These are phyloP conservation scores for Hipposideros larvatus DNA, from an alignment of 2,797 vertebrate genomes.

Conservation along the genomic window DNA sequence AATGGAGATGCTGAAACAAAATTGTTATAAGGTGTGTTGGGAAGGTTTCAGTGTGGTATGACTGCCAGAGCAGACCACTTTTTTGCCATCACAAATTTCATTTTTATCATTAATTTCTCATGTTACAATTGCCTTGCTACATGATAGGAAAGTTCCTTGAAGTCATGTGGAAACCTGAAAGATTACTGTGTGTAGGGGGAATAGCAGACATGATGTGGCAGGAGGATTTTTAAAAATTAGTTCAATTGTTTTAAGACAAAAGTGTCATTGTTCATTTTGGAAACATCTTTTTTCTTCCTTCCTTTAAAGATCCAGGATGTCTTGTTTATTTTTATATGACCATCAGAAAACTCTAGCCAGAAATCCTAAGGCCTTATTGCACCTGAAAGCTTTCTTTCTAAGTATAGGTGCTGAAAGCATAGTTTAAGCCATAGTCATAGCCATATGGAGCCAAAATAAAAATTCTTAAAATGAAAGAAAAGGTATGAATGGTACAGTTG, in stretches of 20 bases:
- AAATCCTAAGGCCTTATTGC: slow-evolving; percentile 59
- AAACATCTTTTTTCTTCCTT: slow-evolving; percentile 52
- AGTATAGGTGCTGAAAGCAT: neutral
- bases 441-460: neutral
- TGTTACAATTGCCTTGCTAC: slow-evolving; percentile 28
- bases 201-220: neutral
- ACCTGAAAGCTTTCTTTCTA: slow-evolving; percentile 48
- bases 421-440: neutral
- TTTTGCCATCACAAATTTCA: neutral
- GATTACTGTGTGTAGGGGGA: neutral
- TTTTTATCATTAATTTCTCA: slow-evolving; percentile 36
- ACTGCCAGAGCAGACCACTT: neutral
- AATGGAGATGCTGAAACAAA: neutral
- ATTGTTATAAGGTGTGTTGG: neutral
- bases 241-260: slow-evolving; percentile 62
- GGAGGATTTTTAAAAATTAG: neutral
- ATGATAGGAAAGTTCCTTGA: slow-evolving; percentile 13
- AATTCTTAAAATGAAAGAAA: slow-evolving; percentile 26
- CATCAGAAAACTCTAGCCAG: slow-evolving; percentile 36
- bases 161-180: slow-evolving; percentile 53
- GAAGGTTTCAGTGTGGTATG: neutral
- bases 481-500: neutral
- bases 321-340: slow-evolving; percentile 65
- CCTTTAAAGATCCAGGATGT: slow-evolving; percentile 65
- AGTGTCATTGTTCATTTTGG: slow-evolving; percentile 53